Conservation (phyloP, 2,888 invertebrate species). For the Ferrisia virgata region DNA sequence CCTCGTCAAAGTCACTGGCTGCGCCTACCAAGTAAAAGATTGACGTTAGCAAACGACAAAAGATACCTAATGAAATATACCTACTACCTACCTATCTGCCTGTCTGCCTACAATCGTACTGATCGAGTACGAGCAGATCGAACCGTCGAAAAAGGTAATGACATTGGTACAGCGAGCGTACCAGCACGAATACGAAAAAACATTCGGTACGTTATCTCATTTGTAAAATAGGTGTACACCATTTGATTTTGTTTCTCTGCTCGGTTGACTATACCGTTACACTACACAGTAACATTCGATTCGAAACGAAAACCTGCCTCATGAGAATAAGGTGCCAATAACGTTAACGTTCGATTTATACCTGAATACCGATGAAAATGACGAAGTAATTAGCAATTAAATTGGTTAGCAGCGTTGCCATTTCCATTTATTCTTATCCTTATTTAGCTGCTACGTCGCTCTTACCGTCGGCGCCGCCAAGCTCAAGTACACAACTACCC, state of each 20-base stretch:
- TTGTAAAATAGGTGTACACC: neutral
- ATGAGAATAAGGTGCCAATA: neutral
- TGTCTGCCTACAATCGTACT: no score
- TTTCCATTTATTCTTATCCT: neutral
- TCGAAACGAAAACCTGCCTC: neutral
- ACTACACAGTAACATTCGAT: neutral
- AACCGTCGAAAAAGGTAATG: neutral
- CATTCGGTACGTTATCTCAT: neutral
- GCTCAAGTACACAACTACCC: no score
- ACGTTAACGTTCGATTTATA: neutral
- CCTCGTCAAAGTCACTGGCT: neutral
- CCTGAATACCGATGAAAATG: neutral
- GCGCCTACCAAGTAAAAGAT: neutral
- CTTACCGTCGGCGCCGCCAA: no score
- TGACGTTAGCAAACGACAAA: neutral
- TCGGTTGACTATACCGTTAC: neutral
- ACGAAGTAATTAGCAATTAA: neutral
- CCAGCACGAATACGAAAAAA: neutral
- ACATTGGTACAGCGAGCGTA: no score
- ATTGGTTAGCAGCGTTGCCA: neutral
- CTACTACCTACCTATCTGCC: no score
- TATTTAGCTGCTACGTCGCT: neutral
- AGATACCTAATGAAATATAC: neutral
- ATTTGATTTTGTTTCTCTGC: neutral
- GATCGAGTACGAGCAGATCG: neutral